phyloP scores from a whole-genome alignment of 2,888 invertebrate species.

The Lasioglossum marginatum region DNA sequence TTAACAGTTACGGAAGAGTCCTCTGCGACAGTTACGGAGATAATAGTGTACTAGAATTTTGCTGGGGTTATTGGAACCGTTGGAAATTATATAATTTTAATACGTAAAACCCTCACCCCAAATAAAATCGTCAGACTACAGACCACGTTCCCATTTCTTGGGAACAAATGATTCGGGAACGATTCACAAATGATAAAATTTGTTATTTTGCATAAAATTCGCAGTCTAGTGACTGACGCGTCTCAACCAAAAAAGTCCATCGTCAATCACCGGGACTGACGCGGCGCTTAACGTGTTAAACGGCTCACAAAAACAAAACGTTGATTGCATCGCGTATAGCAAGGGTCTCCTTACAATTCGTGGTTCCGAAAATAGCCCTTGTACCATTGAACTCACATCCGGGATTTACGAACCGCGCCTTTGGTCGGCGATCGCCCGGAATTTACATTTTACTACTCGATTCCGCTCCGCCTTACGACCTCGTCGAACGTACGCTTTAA shows the following conservation, averaged over 20 bases:
- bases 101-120: too few species aligned
- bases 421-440: conserved; percentile 11
- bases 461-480: conserved; percentile 26
- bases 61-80: neutral
- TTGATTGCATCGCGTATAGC: neutral
- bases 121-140: too few species aligned
- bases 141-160: too few species aligned
- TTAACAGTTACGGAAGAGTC: too few species aligned
- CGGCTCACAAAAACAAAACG: neutral
- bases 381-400: neutral
- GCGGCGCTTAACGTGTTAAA: neutral
- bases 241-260: neutral
- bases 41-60: neutral
- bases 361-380: neutral
- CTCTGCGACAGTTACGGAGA: too few species aligned
- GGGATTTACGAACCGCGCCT: conserved; percentile 22
- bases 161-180: too few species aligned
- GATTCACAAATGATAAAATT: neutral
- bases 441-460: conserved; percentile 53
- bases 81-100: too few species aligned
- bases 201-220: neutral
- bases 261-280: neutral
- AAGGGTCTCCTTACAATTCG: neutral
- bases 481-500: conserved; percentile 19
- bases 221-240: neutral